Evolutionary conservation across 2,797 vertebrate genomes (phyloP), one percentile per base, ranked within the genome.

Genomic region (Bucorvus abyssinicus): DNA sequence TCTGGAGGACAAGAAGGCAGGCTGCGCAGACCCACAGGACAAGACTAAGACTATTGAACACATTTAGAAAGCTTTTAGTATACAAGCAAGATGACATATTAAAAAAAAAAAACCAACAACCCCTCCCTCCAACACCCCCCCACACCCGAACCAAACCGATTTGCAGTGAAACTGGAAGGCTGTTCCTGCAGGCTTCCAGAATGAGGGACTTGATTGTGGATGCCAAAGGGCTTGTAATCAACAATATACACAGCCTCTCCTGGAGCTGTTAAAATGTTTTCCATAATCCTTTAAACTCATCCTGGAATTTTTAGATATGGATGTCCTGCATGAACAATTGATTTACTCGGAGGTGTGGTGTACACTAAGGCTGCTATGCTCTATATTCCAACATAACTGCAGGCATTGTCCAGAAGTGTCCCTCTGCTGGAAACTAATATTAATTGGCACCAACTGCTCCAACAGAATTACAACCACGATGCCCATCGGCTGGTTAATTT

Each of bases 231-330:
- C 24, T 79, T 34, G 20, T 38, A 44, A 82, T 7, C 40, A 56
- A 42, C 26, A 56, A 32, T 3, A 19, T 2, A 13, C 1, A 10
- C 12, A 63, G 34, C 36, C 24, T 45, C n/a, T 29, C 2, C 0
- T 8, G 18, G 16, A 15, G 9, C 24, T 27, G 9, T 19, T 8
- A 26, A 38, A 19, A 40, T 32, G 14, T 29, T 69, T 82, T 79
- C 53, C 32, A 82, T 15, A 9, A 27, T 16, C 14, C 44, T n/a
- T n/a, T n/a, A n/a, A n/a, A n/a, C n/a, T n/a, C 19, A 80, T 11
- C 52, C 44, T 3, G 9, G 40, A 19, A 12, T n/a, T 34, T 63
- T 57, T 57, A 53, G 36, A 45, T 36, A 24, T 21, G 40, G 21
- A 26, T 36, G 40, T 34, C 45, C 69, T 64, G 23, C 64, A 36